phyloP scores from a whole-genome alignment of 2,113 vertebrate species.

The Saimiri boliviensis region DNA sequence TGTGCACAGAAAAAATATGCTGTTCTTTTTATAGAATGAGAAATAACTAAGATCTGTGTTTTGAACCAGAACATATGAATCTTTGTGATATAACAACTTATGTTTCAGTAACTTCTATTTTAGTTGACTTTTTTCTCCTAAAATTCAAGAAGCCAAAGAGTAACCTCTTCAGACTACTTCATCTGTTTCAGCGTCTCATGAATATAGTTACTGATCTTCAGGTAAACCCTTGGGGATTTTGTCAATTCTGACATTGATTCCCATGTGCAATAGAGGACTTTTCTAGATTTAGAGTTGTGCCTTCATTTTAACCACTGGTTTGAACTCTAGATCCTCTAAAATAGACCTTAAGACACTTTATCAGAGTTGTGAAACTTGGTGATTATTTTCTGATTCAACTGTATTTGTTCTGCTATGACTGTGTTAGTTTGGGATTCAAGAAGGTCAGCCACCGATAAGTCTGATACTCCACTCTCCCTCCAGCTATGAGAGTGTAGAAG shows the following conservation, averaged over 20 bases:
- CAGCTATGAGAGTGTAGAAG: not conserved
- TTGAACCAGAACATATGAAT: not conserved
- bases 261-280: conserved; percentile 38
- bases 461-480: conserved; percentile 26
- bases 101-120: not conserved
- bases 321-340: conserved; percentile 63
- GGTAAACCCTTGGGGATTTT: conserved; percentile 65
- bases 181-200: conserved; percentile 11
- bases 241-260: conserved; percentile 60
- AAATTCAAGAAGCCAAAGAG: conserved; percentile 24
- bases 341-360: conserved; percentile 60
- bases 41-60: conserved; percentile 5
- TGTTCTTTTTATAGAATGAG: conserved; percentile 7
- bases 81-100: conserved; percentile 5
- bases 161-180: conserved; percentile 39
- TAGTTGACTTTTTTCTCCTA: not conserved
- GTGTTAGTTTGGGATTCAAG: conserved; percentile 52
- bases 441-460: conserved; percentile 23
- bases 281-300: conserved; percentile 58
- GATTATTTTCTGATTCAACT: conserved; percentile 65
- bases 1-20: not conserved
- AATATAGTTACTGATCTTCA: conserved; percentile 63
- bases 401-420: conserved; percentile 64
- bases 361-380: conserved; percentile 64
- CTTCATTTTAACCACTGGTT: conserved; percentile 52